Conservation (phyloP, 1,140 invertebrate species). For the Argopecten irradians region DNA sequence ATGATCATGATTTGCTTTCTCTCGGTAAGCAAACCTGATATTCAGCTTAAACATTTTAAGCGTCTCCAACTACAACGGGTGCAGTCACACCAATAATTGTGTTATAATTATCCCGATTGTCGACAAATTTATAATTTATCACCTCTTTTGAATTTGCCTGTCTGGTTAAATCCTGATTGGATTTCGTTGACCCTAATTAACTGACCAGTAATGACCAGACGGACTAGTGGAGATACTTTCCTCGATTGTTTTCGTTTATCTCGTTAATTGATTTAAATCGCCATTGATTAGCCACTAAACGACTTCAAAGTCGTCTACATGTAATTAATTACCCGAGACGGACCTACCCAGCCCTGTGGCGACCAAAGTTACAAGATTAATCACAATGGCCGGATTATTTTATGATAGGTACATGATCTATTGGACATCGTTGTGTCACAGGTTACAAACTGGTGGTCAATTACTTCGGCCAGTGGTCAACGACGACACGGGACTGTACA, state of each 20-base stretch:
- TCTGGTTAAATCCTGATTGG: no score
- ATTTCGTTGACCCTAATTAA: no score
- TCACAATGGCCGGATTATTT: neutral
- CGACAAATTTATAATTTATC: no score
- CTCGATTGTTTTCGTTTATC: neutral
- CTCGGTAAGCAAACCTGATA: no score
- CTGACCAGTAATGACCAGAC: no score
- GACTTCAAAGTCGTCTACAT: neutral
- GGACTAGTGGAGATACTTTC: neutral
- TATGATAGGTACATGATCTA: slow-evolving; percentile 16
- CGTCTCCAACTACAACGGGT: no score
- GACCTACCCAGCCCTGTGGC: neutral
- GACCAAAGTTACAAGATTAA: neutral
- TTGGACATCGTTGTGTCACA: neutral
- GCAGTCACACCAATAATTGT: no score
- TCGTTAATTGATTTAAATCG: neutral
- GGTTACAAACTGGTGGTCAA: neutral
- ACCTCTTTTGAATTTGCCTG: no score
- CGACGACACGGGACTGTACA: neutral
- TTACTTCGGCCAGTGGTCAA: neutral
- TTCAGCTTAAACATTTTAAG: no score
- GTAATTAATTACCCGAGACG: neutral
- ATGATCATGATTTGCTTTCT: no score
- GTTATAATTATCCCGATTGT: no score
- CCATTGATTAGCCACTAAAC: neutral